A percentile compares a stretch with the other conserved stretches of the same genome.
Evolutionary conservation across 2,113 vertebrate species (phyloP).

Genomic region (Manacus vitellinus): DNA sequence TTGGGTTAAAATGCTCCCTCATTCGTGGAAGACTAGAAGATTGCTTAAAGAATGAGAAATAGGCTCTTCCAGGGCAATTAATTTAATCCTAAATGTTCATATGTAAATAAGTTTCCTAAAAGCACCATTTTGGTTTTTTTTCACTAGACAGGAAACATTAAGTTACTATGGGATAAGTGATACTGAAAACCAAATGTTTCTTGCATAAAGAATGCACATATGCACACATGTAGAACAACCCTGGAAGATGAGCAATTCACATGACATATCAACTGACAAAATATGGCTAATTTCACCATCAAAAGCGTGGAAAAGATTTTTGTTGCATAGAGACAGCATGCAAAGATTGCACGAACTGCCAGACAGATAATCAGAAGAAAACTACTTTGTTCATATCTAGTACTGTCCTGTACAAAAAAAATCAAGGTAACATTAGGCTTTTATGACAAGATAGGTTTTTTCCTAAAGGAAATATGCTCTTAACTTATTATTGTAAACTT

Average conservation of each 20-base stretch:
- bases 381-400: neutral
- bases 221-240: accelerated
- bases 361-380: neutral
- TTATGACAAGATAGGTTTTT: neutral
- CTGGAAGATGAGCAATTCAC: neutral
- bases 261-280: neutral
- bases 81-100: neutral
- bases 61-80: neutral
- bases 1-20: neutral
- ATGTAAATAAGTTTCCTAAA: neutral
- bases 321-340: neutral
- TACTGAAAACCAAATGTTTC: neutral
- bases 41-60: neutral
- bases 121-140: neutral
- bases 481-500: neutral
- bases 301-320: neutral
- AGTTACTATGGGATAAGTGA: neutral
- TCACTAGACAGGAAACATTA: neutral
- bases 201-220: neutral
- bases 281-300: neutral
- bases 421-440: neutral
- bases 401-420: neutral
- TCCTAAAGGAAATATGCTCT: neutral
- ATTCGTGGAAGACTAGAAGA: neutral
- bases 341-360: neutral